Conservation (phyloP, 2,113 vertebrate species). For the Dicentrarchus labrax region DNA sequence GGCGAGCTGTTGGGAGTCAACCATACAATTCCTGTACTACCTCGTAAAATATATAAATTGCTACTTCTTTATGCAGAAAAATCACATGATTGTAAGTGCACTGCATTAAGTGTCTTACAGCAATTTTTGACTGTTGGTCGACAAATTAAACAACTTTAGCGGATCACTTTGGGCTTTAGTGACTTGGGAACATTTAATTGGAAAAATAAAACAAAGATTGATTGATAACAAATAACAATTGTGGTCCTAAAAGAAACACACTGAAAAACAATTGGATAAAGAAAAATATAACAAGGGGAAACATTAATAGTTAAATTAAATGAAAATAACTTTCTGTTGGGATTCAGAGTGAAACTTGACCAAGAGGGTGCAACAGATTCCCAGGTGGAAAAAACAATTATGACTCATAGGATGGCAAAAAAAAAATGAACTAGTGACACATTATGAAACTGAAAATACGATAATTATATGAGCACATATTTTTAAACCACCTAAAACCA, state of each 20-base stretch:
- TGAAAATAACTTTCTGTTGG: not conserved
- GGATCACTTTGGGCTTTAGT: too few species aligned
- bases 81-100: too few species aligned
- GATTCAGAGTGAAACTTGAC: not conserved
- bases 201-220: too few species aligned
- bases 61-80: too few species aligned
- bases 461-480: not conserved
- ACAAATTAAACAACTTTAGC: not conserved
- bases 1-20: not conserved
- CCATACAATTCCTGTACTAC: too few species aligned
- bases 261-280: not conserved
- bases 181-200: too few species aligned
- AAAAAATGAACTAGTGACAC: too few species aligned
- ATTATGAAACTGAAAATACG: not conserved
- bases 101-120: too few species aligned
- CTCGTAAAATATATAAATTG: too few species aligned
- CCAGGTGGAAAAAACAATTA: rapidly evolving
- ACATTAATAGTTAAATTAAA: not conserved
- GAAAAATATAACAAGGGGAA: not conserved
- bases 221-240: too few species aligned
- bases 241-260: too few species aligned
- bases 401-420: not conserved
- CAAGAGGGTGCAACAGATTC: not conserved
- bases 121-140: not conserved
- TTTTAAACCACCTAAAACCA: not conserved